phyloP scores from a whole-genome alignment of 2,888 invertebrate species.

The Cryptosula pallasiana region DNA sequence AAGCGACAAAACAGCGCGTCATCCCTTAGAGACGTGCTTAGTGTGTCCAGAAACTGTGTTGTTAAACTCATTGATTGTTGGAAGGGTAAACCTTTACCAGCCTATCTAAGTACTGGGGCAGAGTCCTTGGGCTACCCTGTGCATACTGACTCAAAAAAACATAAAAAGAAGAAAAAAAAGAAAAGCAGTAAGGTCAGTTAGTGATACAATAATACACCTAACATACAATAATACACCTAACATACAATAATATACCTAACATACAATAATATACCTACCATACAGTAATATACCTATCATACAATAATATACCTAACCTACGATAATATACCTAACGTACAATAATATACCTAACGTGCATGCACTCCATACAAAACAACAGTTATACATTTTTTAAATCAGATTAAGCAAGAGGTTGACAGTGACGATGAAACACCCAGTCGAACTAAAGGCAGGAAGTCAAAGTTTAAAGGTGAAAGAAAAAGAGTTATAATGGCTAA shows the following conservation, averaged over 20 bases:
- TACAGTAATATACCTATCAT: too few relatives aligned
- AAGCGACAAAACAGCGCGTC: not conserved
- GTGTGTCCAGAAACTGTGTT: not conserved
- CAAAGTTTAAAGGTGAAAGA: slow-evolving; percentile 5
- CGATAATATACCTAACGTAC: too few relatives aligned
- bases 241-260: too few relatives aligned
- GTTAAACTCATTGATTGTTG: not conserved
- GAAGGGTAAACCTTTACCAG: not conserved
- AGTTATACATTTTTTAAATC: too few relatives aligned
- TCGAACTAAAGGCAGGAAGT: not conserved
- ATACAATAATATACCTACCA: too few relatives aligned
- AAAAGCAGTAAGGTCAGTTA: too few relatives aligned
- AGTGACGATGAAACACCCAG: not conserved
- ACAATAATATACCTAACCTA: too few relatives aligned
- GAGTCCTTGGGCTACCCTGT: not conserved
- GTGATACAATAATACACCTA: too few relatives aligned
- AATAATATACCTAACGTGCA: too few relatives aligned
- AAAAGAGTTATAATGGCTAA: not conserved
- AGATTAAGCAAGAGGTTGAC: not conserved
- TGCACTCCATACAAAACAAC: too few relatives aligned
- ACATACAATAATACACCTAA: too few relatives aligned
- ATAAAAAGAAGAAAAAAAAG: slow-evolving; percentile 18
- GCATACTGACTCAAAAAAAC: not conserved
- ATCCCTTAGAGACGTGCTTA: not conserved
- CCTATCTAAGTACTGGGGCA: not conserved